Evolutionary conservation across 2,113 vertebrate species (phyloP), one percentile per base, ranked within the genome.

Genomic region (Cololabis saira): DNA sequence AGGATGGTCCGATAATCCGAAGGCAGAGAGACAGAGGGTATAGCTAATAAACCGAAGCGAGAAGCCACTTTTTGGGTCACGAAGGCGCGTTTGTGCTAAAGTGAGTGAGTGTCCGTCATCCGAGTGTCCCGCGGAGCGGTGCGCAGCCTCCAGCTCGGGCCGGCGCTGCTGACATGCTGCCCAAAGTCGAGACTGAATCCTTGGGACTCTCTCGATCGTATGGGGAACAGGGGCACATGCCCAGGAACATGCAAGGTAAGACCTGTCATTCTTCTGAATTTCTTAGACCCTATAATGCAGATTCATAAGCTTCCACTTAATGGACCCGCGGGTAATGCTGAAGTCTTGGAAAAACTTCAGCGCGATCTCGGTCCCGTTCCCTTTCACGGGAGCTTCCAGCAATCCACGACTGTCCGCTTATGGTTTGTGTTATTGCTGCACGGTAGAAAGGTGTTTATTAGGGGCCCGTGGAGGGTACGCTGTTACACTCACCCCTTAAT

Each of bases 201-300:
- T 87, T 95, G 82, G 96, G 95, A 94, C 94, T 97, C 89, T 89
- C 94, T 90, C 95, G 96, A 84, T 94, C 96, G 94, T 95, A 97
- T 96, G 97, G 96, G 86, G 97, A 96, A 90, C 96, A 95, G 83
- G 94, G 96, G 76, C 97, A 94, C 91, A 95, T 96, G 97, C 95
- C 96, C 88, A 95, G 95, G 90, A 97, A 94, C 89, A 96, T 98
- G 95, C 98, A 98, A 96, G 97, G 97, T 99, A 95, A 95, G 95
- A 71, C 1, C 2, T 40, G 49, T 14, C 70, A 58, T 66, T 52
- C 11, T 15, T 49, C 15, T 37, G 1, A 33, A 44, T 45, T 48
- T 33, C 37, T 17, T 18, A 40, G 3, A 22, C 14, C 13, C 41
- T 5, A 22, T 6, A 11, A 4, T 0, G 3, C 15, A 37, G 8